These are phyloP conservation scores for Epinephelus malabaricus DNA, from an alignment of 2,797 vertebrate species.

Conservation along the genomic window DNA sequence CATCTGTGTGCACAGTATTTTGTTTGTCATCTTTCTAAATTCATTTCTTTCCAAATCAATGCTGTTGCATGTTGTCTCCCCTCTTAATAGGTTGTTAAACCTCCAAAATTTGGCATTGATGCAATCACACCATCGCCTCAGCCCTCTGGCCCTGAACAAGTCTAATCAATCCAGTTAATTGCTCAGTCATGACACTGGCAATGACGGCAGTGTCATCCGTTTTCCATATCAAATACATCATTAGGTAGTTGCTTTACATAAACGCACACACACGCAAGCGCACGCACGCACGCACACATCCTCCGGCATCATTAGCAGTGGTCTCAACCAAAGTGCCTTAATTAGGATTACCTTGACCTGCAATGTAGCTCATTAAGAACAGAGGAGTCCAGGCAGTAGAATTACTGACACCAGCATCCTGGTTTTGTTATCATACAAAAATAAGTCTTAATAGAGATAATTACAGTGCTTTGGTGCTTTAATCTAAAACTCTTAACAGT, in stretches of 20 bases:
- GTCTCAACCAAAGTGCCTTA: conserved; percentile 72
- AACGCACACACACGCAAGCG: conserved; percentile 12
- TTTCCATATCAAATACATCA: conserved; percentile 79
- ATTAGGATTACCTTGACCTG: conserved; percentile 80
- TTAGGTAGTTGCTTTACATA: conserved; percentile 71
- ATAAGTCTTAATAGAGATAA: conserved; percentile 48
- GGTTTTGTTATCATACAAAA: conserved; percentile 44
- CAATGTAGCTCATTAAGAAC: conserved; percentile 70
- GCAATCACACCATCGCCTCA: conserved; percentile 41
- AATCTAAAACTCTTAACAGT: conserved; percentile 37
- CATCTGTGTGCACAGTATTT: not conserved
- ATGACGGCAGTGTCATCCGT: conserved; percentile 69
- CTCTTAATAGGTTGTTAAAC: conserved; percentile 50
- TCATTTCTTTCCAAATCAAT: conserved; percentile 23
- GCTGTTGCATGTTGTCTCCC: conserved; percentile 1
- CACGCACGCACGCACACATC: conserved; percentile 18
- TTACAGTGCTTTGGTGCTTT: conserved; percentile 30
- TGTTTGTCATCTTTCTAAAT: conserved; percentile 21
- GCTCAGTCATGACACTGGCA: conserved; percentile 61
- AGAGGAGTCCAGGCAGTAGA: conserved; percentile 30
- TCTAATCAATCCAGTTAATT: conserved; percentile 81
- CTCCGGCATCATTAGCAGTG: conserved; percentile 67
- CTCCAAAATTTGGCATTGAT: conserved; percentile 56
- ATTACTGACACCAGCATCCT: conserved; percentile 25
- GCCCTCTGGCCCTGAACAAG: conserved; percentile 63